Evolutionary conservation across 1,140 invertebrate species (phyloP).

Genomic region (Wasmannia auropunctata): DNA sequence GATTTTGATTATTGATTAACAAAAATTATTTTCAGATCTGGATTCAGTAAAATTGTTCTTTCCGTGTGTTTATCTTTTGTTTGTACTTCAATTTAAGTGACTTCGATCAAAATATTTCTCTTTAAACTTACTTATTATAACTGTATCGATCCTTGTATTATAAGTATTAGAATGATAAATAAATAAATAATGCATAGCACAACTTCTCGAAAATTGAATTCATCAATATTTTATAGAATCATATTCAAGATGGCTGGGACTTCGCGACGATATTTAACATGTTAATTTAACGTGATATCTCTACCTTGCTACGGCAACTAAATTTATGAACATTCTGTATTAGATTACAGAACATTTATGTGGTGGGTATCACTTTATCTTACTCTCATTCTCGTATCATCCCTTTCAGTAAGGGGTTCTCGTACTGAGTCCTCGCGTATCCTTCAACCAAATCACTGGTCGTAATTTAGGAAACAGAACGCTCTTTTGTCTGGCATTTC

Average conservation of each 20-base stretch:
- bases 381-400: constrained; percentile 2
- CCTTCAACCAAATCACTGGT: constrained; percentile 19
- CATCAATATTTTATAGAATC: not conserved
- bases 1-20: too few species aligned
- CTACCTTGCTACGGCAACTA: not conserved
- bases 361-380: not conserved
- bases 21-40: too few species aligned
- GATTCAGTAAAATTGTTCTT: too few species aligned
- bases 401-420: not conserved
- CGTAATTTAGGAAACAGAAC: constrained; percentile 58
- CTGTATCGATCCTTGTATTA: too few species aligned
- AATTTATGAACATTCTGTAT: constrained; percentile 44
- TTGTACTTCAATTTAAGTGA: too few species aligned
- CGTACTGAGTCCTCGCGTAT: constrained; percentile 31
- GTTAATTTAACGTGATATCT: too few species aligned
- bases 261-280: not conserved
- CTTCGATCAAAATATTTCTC: too few species aligned
- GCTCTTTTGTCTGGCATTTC: not conserved
- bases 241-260: not conserved
- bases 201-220: not conserved
- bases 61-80: too few species aligned
- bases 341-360: constrained; percentile 43
- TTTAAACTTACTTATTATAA: too few species aligned
- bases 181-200: not conserved
- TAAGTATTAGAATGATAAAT: too few species aligned